phyloP scores from a whole-genome alignment of 2,797 vertebrate species.

The Gorsachius magnificus region DNA sequence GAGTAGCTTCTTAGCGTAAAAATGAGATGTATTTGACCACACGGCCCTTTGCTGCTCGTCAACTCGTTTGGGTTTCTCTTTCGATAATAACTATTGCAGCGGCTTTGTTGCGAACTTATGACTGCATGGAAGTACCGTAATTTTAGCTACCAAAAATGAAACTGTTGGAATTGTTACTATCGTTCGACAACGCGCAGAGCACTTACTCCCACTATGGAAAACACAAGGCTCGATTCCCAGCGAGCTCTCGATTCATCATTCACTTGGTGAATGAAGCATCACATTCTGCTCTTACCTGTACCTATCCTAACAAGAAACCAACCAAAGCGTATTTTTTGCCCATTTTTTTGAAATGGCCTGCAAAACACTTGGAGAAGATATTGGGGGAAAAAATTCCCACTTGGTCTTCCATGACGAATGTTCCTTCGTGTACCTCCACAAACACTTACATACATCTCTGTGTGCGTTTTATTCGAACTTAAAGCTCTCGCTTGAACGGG shows the following conservation, averaged over 20 bases:
- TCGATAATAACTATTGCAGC: background rate
- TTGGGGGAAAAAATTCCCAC: background rate
- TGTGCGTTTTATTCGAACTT: background rate
- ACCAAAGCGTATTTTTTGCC: background rate
- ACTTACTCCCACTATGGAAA: background rate
- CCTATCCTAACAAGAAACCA: background rate
- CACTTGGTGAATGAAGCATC: too few species aligned
- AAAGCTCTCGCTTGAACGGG: background rate
- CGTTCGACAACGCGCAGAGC: background rate
- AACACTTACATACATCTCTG: fast-evolving
- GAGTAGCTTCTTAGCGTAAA: background rate
- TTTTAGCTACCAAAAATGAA: background rate
- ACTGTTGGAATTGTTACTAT: background rate
- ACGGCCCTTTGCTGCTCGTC: background rate
- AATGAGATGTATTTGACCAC: background rate
- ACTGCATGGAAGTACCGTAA: background rate
- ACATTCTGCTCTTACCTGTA: background rate
- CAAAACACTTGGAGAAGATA: background rate
- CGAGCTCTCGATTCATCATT: background rate
- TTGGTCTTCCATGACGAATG: background rate
- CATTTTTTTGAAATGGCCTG: background rate
- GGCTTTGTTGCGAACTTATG: background rate
- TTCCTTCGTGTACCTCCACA: background rate
- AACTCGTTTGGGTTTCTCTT: background rate
- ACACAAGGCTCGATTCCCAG: background rate